A percentile compares a stretch with the other conserved stretches of the same genome.
Evolutionary conservation across 53 echinoderm and acorn worm genomes (phyloP).

Genomic region (Stichopus horrens): DNA sequence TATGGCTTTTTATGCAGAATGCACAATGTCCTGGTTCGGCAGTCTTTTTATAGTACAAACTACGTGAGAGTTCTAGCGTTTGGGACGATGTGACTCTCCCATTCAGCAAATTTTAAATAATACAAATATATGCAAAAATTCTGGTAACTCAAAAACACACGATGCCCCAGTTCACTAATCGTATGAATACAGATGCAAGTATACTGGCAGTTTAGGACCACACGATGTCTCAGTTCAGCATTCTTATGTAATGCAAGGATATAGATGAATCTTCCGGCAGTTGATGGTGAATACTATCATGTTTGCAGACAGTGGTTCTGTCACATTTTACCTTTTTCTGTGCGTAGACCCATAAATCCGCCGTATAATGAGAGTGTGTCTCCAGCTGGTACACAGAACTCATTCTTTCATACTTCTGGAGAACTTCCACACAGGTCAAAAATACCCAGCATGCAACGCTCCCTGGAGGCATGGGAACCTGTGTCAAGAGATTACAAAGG

Average conservation of each 20-base stretch:
- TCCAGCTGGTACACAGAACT: slow-evolving; percentile 74
- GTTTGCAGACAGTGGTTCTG: background rate
- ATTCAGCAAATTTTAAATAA: too few species aligned
- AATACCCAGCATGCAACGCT: slow-evolving; percentile 99
- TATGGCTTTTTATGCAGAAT: too few species aligned
- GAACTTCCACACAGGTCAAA: slow-evolving; percentile 89
- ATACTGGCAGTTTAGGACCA: background rate
- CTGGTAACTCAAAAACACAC: too few species aligned
- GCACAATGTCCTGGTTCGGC: too few species aligned
- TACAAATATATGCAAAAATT: too few species aligned
- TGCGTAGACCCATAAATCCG: slow-evolving; percentile 94
- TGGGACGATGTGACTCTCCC: too few species aligned
- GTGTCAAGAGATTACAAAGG: too few species aligned
- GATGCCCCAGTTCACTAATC: too few species aligned
- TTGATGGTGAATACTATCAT: background rate
- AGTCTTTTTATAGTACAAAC: too few species aligned
- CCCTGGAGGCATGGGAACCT: slow-evolving; percentile 94
- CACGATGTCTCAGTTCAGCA: background rate
- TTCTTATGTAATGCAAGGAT: background rate
- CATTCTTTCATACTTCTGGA: slow-evolving; percentile 86
- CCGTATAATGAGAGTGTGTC: slow-evolving; percentile 92
- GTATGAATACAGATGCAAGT: too few species aligned
- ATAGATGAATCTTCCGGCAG: background rate
- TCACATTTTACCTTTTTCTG: slow-evolving; percentile 74
- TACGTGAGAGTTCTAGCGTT: too few species aligned